Evolutionary conservation across 2,113 vertebrate genomes (phyloP).

Genomic region (Pungitius pungitius): DNA sequence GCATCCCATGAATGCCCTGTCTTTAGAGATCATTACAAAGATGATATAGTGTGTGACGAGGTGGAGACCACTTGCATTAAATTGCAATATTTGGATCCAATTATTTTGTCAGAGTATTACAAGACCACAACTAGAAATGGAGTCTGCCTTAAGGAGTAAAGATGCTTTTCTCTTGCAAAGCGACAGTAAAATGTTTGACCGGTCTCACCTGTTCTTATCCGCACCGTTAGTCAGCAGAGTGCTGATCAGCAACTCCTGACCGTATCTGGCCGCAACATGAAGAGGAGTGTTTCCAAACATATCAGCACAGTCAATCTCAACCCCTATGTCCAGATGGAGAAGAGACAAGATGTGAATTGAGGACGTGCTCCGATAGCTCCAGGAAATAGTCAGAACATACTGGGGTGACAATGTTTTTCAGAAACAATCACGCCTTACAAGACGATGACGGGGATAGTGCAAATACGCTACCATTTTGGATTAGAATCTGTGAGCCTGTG

Average conservation of each 20-base stretch:
- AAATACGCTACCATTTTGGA: slow-evolving; percentile 89
- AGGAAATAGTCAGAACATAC: neutral
- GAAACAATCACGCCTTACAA: neutral
- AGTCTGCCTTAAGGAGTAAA: neutral
- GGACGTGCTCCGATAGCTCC: neutral
- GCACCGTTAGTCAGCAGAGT: slow-evolving; percentile 95
- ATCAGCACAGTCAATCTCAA: slow-evolving; percentile 92
- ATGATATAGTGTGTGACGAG: neutral
- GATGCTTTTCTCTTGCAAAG: neutral
- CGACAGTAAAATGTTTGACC: neutral
- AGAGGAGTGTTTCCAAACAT: slow-evolving; percentile 92
- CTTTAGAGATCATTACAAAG: slow-evolving; percentile 70
- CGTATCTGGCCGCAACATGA: slow-evolving; percentile 93
- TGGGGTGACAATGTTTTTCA: neutral
- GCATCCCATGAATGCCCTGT: slow-evolving; percentile 93
- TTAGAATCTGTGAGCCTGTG: slow-evolving; percentile 95
- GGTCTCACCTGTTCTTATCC: slow-evolving; percentile 87
- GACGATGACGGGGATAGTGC: neutral
- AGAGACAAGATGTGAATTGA: neutral
- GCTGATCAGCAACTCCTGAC: slow-evolving; percentile 96
- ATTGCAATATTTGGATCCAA: neutral
- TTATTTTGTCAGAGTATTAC: neutral
- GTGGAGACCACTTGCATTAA: neutral
- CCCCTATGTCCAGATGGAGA: slow-evolving; percentile 78
- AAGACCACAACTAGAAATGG: neutral